These are phyloP conservation scores for Hirtodrosophila duncani DNA, from an alignment of 2,888 invertebrate genomes.

Conservation along the genomic window DNA sequence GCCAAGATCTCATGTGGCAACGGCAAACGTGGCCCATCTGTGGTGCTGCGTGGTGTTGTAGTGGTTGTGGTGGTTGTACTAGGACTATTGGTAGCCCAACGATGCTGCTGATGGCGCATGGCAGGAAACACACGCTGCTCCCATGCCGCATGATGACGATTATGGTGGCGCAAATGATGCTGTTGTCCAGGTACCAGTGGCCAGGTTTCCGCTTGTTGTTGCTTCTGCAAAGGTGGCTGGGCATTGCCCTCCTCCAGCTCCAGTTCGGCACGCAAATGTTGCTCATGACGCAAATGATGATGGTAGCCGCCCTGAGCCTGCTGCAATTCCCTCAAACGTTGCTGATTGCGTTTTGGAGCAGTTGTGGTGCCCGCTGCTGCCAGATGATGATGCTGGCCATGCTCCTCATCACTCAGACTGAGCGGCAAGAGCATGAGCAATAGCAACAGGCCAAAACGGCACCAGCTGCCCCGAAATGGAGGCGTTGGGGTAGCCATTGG, in stretches of 20 bases:
- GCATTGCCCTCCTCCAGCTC: constrained; percentile 26
- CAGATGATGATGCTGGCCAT: constrained; percentile 17
- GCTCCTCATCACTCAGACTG: constrained; percentile 25
- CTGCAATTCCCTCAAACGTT: constrained; percentile 29
- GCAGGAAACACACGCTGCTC: constrained; percentile 71
- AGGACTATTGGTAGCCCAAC: constrained; percentile 6
- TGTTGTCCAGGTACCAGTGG: constrained; percentile 32
- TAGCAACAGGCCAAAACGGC: constrained; percentile 36
- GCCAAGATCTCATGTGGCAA: too few species aligned
- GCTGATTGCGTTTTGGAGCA: constrained; percentile 27
- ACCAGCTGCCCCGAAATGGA: constrained; percentile 3
- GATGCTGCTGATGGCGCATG: constrained; percentile 60
- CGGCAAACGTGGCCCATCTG: constrained; percentile 25
- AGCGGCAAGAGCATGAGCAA: constrained; percentile 31
- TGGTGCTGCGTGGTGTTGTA: constrained; percentile 7
- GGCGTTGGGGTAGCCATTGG: constrained; percentile 8
- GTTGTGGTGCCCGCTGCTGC: constrained; percentile 27
- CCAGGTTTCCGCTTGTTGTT: constrained; percentile 10
- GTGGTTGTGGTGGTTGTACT: constrained; percentile 6
- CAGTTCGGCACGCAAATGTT: constrained; percentile 53
- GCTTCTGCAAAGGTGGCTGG: constrained; percentile 27
- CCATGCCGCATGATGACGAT: constrained; percentile 73
- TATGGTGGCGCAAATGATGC: constrained; percentile 75
- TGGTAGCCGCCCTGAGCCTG: constrained; percentile 30
- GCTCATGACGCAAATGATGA: constrained; percentile 63